Evolutionary conservation across 2,888 invertebrate species (phyloP).

Genomic region (Trilocha varians): DNA sequence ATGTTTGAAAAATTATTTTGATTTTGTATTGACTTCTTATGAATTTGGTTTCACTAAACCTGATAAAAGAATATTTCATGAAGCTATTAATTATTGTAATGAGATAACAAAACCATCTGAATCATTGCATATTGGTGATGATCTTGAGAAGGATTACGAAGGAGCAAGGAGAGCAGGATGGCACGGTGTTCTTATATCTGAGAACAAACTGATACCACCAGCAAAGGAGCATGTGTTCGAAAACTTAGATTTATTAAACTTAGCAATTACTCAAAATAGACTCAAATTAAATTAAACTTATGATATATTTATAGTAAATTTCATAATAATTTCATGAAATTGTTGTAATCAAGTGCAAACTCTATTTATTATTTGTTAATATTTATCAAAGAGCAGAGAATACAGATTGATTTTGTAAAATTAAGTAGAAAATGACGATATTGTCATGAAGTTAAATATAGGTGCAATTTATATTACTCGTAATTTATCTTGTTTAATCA

Average conservation of each 20-base stretch:
- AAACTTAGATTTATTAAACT: constrained; percentile 34
- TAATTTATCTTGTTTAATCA: no score
- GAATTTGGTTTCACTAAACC: constrained; percentile 84
- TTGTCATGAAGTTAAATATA: no score
- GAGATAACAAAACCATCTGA: constrained; percentile 66
- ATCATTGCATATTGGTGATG: constrained; percentile 89
- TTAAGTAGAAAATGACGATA: no score
- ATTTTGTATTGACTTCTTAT: constrained; percentile 87
- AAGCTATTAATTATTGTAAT: constrained; percentile 69
- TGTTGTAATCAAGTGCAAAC: no score
- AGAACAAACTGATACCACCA: constrained; percentile 19
- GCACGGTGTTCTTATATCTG: constrained; percentile 72
- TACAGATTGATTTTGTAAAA: no score
- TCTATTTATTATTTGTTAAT: no score
- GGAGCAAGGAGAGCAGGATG: constrained; percentile 85
- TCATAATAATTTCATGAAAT: no score
- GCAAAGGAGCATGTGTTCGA: constrained; percentile 33
- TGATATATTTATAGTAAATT: no score
- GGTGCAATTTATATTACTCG: no score
- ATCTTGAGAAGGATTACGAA: constrained; percentile 80
- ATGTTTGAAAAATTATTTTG: constrained; percentile 79
- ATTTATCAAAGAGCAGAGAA: no score
- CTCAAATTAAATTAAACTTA: constrained; percentile 18
- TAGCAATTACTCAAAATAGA: constrained; percentile 24
- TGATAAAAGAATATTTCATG: constrained; percentile 78